These are phyloP conservation scores for Apodemus sylvaticus DNA, from an alignment of 2,113 vertebrate genomes.

Conservation along the genomic window DNA sequence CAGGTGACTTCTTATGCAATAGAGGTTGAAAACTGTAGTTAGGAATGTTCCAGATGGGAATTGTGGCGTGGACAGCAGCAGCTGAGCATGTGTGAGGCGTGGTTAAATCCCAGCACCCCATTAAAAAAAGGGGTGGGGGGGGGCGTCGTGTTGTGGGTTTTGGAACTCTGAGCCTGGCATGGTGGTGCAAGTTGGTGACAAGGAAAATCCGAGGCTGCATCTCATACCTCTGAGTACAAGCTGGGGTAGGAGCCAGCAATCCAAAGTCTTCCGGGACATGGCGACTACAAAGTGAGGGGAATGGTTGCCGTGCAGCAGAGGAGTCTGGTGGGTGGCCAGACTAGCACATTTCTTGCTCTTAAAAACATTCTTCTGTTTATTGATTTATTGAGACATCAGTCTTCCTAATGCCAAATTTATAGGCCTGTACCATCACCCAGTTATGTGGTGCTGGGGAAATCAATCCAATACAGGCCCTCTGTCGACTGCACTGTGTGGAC, in stretches of 20 bases:
- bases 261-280: background rate
- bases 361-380: background rate
- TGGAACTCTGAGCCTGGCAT: background rate
- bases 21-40: background rate
- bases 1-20: background rate
- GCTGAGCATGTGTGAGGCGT: background rate
- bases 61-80: background rate
- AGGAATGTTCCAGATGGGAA: background rate
- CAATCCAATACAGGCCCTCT: background rate
- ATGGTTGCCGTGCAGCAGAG: background rate
- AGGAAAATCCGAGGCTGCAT: background rate
- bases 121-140: no score
- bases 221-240: background rate
- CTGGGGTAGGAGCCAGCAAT: background rate
- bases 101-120: background rate
- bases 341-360: background rate
- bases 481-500: no score
- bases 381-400: background rate
- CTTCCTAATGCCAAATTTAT: background rate
- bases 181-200: background rate
- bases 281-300: background rate
- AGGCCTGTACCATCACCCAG: background rate
- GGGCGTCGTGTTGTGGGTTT: background rate
- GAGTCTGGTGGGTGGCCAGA: background rate
- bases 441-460: background rate